Percentiles rank a stretch among this genome's conserved stretches.
Evolutionary conservation across 2,113 vertebrate genomes (phyloP).

Genomic region (Mus pahari): DNA sequence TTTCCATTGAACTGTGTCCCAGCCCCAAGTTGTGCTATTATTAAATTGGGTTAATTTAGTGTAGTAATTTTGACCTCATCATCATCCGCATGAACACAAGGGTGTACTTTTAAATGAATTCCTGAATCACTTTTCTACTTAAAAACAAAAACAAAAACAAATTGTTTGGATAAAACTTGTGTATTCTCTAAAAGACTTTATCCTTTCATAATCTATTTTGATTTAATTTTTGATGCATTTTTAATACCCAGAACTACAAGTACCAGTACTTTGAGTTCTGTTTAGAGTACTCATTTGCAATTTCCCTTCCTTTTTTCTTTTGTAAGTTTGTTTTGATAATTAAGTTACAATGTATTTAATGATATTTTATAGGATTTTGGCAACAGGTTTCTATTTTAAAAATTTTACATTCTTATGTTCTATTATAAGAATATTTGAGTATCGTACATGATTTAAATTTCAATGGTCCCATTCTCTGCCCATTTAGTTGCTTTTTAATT

Average conservation of each 20-base stretch:
- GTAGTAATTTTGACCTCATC: neutral
- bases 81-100: neutral
- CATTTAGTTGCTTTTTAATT: neutral
- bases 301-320: neutral
- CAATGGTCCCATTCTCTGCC: neutral
- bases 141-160: neutral
- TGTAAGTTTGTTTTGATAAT: neutral
- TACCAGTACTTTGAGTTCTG: neutral
- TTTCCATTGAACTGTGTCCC: neutral
- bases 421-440: neutral
- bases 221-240: conserved; percentile 5
- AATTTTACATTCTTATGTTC: neutral
- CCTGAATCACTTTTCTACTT: neutral
- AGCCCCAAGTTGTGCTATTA: neutral
- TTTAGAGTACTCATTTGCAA: neutral
- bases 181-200: neutral
- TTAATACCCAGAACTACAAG: neutral
- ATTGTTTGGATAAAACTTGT: neutral
- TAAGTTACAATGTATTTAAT: neutral
- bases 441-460: neutral
- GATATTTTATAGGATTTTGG: neutral
- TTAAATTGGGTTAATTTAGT: neutral
- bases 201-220: neutral
- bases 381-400: neutral
- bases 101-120: neutral